Base-by-base conservation (phyloP, 37 sponge, comb jelly and placozoan species). In the Halisarca cf. caerulea region DNA sequence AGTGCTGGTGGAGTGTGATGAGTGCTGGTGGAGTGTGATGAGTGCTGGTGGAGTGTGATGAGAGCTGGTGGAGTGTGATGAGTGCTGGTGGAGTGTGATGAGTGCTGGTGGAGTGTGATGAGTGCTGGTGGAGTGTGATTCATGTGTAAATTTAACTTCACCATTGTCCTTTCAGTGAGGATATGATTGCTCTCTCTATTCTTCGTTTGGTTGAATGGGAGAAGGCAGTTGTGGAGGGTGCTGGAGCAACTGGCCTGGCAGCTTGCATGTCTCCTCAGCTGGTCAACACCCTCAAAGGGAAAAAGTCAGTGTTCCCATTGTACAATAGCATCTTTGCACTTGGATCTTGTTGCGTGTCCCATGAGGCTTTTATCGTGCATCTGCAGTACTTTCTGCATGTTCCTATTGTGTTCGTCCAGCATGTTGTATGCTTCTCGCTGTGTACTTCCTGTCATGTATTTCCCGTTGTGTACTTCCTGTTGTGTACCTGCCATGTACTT, bases 211-310 rank as follows among this genome's bases (percentile, higher is more conserved):
- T 95, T n/a, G 93, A 92, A 61, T 57, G 89, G 21, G 93, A 92
- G 78, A 95, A 95, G 84, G 83, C 84, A 17, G 93, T 95, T 18
- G 91, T 95, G 21, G 96, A 96, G 68, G 96, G 96, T 37, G 93
- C 91, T 15, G 96, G 91, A 0, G 96, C 93, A 66, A 87, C 88
- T 38, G 91, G 94, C 2, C 88, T 93, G 25, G 94, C 94, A 73
- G 96, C 96, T 23, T 86, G 90, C n/a, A 38, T 96, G 38, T 87
- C 82, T 37, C 93, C 93, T 23, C 37, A 89, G 23, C 86, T 96
- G 2, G 47, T 53, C 2, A 20, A 70, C n/a, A 79, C 90, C 2
- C 86, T 96, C 23, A 61, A 80, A 47, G 96, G 94, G 41, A 96
- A 96, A 70, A 96, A 91, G 96, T 90, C 37, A 85, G 89, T 59